Evolutionary conservation across 2,113 vertebrate genomes (phyloP).

Genomic region (Conger conger): DNA sequence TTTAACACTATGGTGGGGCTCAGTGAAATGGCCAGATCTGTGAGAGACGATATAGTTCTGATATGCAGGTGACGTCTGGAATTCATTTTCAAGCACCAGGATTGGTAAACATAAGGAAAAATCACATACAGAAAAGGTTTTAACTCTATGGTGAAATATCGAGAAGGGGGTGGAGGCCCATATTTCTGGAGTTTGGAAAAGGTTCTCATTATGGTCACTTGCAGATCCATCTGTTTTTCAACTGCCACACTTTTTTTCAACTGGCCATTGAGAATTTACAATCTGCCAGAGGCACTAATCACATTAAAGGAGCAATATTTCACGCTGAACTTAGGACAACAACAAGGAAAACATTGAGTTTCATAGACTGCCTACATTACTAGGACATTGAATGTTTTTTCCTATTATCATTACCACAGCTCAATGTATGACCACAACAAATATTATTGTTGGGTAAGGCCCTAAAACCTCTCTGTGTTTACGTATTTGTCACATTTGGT

Average conservation of each 20-base stretch:
- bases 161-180: background rate
- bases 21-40: background rate
- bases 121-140: background rate
- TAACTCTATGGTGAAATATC: background rate
- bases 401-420: background rate
- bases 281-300: slow-evolving; percentile 13
- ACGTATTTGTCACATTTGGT: slow-evolving; percentile 5
- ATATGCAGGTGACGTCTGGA: background rate
- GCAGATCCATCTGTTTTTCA: slow-evolving; percentile 17
- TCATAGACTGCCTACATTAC: background rate
- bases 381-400: background rate
- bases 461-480: background rate
- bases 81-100: background rate
- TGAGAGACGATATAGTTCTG: background rate
- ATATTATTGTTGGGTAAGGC: background rate
- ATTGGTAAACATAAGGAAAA: background rate
- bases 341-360: background rate
- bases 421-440: background rate
- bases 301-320: background rate
- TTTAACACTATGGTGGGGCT: background rate
- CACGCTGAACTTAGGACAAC: background rate
- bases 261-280: background rate
- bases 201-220: slow-evolving; percentile 23
- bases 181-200: background rate
- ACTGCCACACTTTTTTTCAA: background rate